phyloP scores from a whole-genome alignment of 1,140 invertebrate genomes.

The Leptoteleia sp. region DNA sequence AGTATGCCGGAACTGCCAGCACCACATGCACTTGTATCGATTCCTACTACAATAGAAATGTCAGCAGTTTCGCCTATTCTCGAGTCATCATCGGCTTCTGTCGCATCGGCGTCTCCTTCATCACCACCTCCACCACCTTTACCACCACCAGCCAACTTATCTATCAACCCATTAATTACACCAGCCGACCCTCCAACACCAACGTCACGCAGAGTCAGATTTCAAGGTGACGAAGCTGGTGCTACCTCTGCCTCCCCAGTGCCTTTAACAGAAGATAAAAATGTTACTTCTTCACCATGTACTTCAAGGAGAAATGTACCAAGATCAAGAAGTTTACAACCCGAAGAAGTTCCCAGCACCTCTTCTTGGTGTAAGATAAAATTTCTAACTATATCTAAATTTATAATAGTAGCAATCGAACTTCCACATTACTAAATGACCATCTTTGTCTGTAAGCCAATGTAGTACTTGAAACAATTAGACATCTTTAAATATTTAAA shows the following conservation, averaged over 20 bases:
- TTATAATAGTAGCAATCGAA: too few relatives aligned
- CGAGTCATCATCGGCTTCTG: constrained; percentile 76
- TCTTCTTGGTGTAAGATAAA: constrained; percentile 75
- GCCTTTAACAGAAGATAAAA: constrained; percentile 60
- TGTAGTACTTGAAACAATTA: too few relatives aligned
- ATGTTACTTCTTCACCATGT: constrained; percentile 75
- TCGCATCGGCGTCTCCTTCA: constrained; percentile 27
- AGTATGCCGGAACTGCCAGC: constrained; percentile 85
- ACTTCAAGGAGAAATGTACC: constrained; percentile 75
- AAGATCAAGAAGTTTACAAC: constrained; percentile 76
- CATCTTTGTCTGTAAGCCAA: too few relatives aligned
- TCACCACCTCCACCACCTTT: constrained; percentile 67
- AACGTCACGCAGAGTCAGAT: constrained; percentile 82
- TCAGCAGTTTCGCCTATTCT: constrained; percentile 82
- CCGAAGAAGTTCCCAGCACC: constrained; percentile 78
- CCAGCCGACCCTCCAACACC: constrained; percentile 73
- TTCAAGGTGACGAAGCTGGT: constrained; percentile 84
- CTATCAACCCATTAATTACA: constrained; percentile 53
- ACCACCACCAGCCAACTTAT: constrained; percentile 20
- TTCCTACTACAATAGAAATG: constrained; percentile 69
- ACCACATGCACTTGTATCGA: constrained; percentile 68
- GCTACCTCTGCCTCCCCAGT: constrained; percentile 69
- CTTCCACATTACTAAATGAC: too few relatives aligned
- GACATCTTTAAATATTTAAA: too few relatives aligned
- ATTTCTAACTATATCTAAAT: too few relatives aligned